phyloP scores from a whole-genome alignment of 2,797 vertebrate species.

The Enteromius anoplus region DNA sequence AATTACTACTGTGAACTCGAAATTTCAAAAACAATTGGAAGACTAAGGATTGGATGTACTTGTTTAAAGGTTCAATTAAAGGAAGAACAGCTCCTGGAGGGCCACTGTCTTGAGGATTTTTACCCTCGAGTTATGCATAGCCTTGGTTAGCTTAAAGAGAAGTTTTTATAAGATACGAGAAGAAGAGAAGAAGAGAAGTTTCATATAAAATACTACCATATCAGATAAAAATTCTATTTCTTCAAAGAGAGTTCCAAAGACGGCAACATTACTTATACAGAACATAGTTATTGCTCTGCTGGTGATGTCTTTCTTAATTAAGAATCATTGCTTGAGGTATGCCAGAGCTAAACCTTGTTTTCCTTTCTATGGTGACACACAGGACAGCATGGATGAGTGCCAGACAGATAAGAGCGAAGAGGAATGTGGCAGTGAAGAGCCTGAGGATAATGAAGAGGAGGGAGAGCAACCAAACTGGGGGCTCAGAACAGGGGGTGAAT shows the following conservation, averaged over 20 bases:
- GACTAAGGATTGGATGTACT: neutral
- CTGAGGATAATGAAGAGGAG: constrained; percentile 64
- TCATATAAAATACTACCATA: neutral
- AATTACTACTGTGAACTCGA: neutral
- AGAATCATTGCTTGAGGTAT: constrained; percentile 56
- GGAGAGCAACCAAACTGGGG: constrained; percentile 40
- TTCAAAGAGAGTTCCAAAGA: neutral
- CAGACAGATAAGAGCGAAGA: constrained; percentile 74
- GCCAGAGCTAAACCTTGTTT: constrained; percentile 59
- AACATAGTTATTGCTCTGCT: constrained; percentile 5
- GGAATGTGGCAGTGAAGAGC: constrained; percentile 73
- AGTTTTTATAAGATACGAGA: too few relatives aligned
- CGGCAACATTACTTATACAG: neutral
- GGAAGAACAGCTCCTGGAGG: neutral
- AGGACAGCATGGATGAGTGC: constrained; percentile 64
- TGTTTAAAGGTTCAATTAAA: neutral
- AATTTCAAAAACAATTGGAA: neutral
- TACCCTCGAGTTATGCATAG: neutral
- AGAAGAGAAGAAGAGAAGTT: too few relatives aligned
- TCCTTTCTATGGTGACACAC: constrained; percentile 71
- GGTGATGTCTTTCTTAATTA: constrained; percentile 58
- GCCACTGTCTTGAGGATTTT: neutral
- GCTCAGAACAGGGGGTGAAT: neutral
- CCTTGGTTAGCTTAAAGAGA: neutral
- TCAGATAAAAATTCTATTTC: too few relatives aligned